Conservation (phyloP, 2,888 invertebrate species). For the Cephalotes varians region DNA sequence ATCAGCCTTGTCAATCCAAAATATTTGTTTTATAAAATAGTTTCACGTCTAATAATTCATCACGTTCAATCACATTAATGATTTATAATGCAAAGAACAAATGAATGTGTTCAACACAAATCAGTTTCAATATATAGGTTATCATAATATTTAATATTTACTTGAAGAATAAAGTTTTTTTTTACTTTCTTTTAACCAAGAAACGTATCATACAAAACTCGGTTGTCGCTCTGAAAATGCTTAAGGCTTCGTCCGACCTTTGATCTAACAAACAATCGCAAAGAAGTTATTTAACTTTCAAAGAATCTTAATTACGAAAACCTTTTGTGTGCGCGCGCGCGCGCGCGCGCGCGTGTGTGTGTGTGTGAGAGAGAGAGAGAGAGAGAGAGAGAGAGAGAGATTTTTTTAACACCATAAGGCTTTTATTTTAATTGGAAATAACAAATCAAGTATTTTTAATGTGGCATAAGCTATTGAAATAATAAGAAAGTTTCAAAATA, state of each 20-base stretch:
- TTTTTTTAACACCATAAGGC: no score
- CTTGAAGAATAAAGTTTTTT: background rate
- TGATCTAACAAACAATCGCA: background rate
- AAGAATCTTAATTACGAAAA: background rate
- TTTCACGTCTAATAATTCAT: background rate
- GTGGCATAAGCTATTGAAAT: background rate
- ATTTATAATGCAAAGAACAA: background rate
- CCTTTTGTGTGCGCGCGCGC: no score
- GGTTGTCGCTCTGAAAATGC: background rate
- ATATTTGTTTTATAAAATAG: background rate
- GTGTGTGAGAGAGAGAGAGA: no score
- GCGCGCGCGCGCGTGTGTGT: no score
- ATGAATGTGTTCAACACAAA: background rate
- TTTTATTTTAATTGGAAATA: background rate
- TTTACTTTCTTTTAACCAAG: background rate
- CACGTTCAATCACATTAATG: background rate
- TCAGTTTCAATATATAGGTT: background rate
- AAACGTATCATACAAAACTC: background rate
- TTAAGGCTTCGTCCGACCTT: background rate
- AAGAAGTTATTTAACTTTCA: no score
- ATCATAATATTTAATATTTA: background rate
- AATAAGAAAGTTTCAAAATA: background rate
- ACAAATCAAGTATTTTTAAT: background rate
- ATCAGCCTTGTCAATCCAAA: background rate
- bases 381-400: no score